Evolutionary conservation across 2,797 vertebrate species (phyloP).

Genomic region (Schizopygopsis pylzovi): DNA sequence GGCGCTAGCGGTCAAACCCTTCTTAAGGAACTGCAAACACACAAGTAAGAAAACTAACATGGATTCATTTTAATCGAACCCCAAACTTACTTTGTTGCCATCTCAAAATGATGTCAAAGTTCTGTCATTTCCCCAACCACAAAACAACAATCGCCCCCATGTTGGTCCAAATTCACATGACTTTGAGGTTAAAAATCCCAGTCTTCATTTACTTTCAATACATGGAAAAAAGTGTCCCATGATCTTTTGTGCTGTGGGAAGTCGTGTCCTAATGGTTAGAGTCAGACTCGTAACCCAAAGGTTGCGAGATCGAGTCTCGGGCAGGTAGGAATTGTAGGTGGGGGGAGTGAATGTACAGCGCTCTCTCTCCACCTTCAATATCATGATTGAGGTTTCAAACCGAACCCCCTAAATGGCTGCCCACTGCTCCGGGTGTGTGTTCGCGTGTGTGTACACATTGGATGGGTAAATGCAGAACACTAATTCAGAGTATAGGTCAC

Average conservation of each 20-base stretch:
- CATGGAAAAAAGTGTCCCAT: background rate
- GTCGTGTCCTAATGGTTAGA: no score
- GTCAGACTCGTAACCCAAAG: no score
- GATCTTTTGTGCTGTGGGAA: background rate
- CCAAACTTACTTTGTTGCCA: background rate
- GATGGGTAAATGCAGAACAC: no score
- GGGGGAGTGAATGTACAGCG: no score
- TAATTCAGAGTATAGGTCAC: no score
- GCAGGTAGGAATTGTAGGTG: no score
- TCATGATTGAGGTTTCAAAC: no score
- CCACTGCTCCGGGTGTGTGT: no score
- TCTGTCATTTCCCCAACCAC: background rate
- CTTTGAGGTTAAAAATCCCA: background rate
- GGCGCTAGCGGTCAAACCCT: conserved; percentile 81
- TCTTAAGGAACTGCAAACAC: conserved; percentile 78
- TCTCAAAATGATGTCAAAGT: background rate
- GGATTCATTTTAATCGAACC: background rate
- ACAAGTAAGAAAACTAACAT: conserved; percentile 53
- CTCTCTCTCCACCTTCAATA: no score
- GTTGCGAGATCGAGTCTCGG: no score
- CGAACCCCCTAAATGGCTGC: no score
- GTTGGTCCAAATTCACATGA: background rate
- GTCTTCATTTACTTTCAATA: background rate
- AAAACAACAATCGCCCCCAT: background rate
- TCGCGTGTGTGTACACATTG: no score